phyloP scores from a whole-genome alignment of 1,140 invertebrate species.

The Belonocnema kinseyi region DNA sequence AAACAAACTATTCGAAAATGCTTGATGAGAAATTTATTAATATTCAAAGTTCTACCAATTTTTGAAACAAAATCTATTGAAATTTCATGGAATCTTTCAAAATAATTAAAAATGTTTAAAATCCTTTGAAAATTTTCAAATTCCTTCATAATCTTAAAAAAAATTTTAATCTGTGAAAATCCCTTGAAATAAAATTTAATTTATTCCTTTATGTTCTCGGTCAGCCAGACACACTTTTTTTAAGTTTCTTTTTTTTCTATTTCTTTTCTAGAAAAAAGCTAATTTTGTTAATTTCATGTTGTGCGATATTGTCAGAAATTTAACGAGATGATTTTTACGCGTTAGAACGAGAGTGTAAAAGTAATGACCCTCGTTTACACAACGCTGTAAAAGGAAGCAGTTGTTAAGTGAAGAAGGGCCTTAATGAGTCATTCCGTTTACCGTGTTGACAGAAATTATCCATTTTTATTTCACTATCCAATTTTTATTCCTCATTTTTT shows the following conservation, averaged over 20 bases:
- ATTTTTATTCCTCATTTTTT: not conserved
- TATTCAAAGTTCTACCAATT: no score
- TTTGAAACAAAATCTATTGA: no score
- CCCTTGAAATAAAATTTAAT: no score
- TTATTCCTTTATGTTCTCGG: not conserved
- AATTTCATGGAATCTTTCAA: no score
- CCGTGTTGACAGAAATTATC: constrained; percentile 17
- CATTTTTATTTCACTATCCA: not conserved
- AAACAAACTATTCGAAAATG: no score
- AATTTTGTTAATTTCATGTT: constrained; percentile 29
- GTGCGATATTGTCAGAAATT: constrained; percentile 25
- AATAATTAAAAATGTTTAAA: no score
- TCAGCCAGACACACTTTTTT: not conserved
- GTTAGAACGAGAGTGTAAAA: constrained; percentile 16
- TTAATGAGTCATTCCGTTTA: constrained; percentile 20
- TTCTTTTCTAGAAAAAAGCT: not conserved
- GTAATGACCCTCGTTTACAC: constrained; percentile 30
- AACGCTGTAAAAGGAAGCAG: constrained; percentile 27
- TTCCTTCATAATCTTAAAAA: no score
- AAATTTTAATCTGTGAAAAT: no score
- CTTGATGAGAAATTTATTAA: no score
- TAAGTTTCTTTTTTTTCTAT: not conserved
- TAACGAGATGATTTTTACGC: constrained; percentile 28
- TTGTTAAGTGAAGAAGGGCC: constrained; percentile 16
- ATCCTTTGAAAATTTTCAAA: no score